Base-by-base conservation (phyloP, 2,797 vertebrate genomes). In the Sebastes trivittatus region DNA sequence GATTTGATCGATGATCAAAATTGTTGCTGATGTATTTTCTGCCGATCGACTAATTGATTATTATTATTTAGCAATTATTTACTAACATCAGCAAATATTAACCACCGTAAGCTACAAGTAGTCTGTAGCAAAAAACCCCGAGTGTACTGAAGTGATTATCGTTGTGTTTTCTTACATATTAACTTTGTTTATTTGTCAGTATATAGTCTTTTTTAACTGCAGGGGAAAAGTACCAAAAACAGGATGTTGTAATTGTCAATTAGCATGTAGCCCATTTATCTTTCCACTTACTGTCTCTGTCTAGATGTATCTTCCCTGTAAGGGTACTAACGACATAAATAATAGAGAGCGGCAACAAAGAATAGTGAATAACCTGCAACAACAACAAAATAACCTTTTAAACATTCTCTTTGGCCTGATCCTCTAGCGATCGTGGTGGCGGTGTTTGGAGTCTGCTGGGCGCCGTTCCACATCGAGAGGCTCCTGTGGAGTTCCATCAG, bases 391-490 rank as follows among this genome's bases (percentile, higher is more conserved):
- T 1, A 55, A 11, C n/a, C 11, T 34, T 60, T 42, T 32, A 23
- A 77, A 59, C 14, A 69, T 27, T 79, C 13, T 89, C 36, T 92
- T 58, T 72, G 14, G 2, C n/a, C 67, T 80, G 22, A 25, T 80
- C 54, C 49, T 83, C 2, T 32, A 97, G 96, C 94, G 1, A 95
- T 96, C n/a, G 95, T 97, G 25, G 96, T 96, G 78, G 88, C 95
- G 1, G 96, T 95, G 58, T 97, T 96, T 56, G 95, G 94, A 59
- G 85, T 96, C 81, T 97, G 96, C 88, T 97, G 96, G 96, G 96
- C 96, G 5, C 96, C 96, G 1, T 96, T 97, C 85, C 96, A 97
- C 84, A 93, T 95, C 8, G 96, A 96, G 81, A 93, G 96, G 4
- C 89, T 96, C 67, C 93, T 96, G 86, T 97, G 96, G 96, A 96